phyloP scores from a whole-genome alignment of 1,140 invertebrate genomes.

The Dendrolimus kikuchii region DNA sequence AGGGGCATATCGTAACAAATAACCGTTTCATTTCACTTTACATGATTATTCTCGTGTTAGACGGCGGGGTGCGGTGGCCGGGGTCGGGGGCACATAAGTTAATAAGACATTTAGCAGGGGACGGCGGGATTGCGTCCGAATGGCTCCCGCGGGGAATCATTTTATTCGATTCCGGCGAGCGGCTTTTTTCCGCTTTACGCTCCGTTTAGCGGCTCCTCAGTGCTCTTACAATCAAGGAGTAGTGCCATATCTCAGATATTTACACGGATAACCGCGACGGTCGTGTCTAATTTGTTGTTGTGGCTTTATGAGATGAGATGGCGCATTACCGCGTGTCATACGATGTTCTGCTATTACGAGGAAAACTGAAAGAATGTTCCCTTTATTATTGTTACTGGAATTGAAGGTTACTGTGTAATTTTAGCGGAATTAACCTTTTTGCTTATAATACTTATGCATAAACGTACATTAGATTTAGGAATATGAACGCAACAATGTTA shows the following conservation, averaged over 20 bases:
- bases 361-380: no score
- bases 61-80: conserved; percentile 18
- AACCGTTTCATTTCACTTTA: conserved; percentile 72
- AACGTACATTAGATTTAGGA: no score
- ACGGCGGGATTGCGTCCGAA: conserved; percentile 70
- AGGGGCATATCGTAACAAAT: conserved; percentile 66
- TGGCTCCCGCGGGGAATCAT: conserved; percentile 73
- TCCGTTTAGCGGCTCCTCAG: conserved; percentile 59
- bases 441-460: no score
- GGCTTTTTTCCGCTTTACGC: conserved; percentile 67
- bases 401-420: no score
- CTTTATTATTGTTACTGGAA: no score
- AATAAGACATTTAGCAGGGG: conserved; percentile 70
- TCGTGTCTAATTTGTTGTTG: conserved; percentile 33
- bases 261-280: conserved; percentile 18
- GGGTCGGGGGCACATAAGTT: conserved; percentile 53
- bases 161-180: conserved; percentile 72
- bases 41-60: conserved; percentile 69
- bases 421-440: no score
- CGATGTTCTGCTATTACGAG: conserved; percentile 5
- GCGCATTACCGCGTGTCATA: conserved; percentile 22
- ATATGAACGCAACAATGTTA: no score
- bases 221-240: conserved; percentile 43
- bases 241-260: conserved; percentile 25
- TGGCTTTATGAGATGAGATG: conserved; percentile 36